These are phyloP conservation scores for Lycocerus yunnanus DNA, from an alignment of 2,888 invertebrate species.

Conservation along the genomic window DNA sequence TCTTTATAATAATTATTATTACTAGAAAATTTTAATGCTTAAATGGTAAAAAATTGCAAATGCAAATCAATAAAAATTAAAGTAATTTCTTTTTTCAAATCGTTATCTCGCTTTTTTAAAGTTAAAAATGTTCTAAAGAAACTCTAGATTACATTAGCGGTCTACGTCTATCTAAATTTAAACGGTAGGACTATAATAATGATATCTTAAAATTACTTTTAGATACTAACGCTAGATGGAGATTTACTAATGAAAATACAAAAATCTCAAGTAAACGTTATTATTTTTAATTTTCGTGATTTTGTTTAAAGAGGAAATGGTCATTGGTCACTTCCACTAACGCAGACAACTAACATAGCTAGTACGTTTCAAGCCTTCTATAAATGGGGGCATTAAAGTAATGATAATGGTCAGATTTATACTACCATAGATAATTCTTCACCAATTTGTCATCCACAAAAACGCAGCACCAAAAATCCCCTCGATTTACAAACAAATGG, in stretches of 20 bases:
- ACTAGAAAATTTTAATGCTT: too few relatives aligned
- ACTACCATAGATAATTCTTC: not conserved
- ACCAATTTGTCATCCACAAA: not conserved
- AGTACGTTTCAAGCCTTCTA: not conserved
- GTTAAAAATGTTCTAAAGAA: too few relatives aligned
- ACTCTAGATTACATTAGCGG: not conserved
- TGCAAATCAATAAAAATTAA: not conserved
- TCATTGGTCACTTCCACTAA: too few relatives aligned
- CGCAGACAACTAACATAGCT: not conserved
- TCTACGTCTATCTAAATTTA: not conserved
- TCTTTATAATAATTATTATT: too few relatives aligned
- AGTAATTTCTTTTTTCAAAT: not conserved
- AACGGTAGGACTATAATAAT: not conserved
- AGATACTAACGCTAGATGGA: not conserved
- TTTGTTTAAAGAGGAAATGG: too few relatives aligned
- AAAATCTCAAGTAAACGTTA: too few relatives aligned
- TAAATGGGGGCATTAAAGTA: not conserved
- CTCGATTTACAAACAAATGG: not conserved
- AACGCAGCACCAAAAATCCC: not conserved
- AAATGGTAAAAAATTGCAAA: not conserved
- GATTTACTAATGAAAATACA: not conserved
- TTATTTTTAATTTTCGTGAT: too few relatives aligned
- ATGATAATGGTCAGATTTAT: not conserved
- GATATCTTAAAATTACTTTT: not conserved
- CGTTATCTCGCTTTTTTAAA: too few relatives aligned